Percentiles rank a stretch among this genome's conserved stretches.
Conservation (phyloP, 1,140 invertebrate genomes). For the Lucilia cuprina region DNA sequence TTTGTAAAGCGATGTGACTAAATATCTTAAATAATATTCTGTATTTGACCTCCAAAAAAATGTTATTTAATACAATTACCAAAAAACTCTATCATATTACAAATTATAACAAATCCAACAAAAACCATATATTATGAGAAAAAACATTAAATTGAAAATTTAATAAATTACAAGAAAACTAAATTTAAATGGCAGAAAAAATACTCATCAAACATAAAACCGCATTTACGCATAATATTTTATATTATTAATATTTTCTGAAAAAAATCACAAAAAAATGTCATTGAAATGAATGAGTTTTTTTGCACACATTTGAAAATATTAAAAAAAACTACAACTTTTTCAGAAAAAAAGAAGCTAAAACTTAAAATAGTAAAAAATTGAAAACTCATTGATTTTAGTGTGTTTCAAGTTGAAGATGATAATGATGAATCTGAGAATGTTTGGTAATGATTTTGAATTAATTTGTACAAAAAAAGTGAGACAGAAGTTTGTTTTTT, state of each 20-base stretch:
- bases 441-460: not conserved
- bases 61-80: too few species aligned
- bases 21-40: too few species aligned
- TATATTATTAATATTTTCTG: not conserved
- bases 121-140: not conserved
- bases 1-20: too few species aligned
- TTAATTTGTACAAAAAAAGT: not conserved
- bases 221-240: constrained; percentile 10
- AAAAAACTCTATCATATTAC: too few species aligned
- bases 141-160: not conserved
- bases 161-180: not conserved
- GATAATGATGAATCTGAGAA: not conserved
- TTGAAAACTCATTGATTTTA: not conserved
- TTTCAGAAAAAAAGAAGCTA: not conserved
- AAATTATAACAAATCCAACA: not conserved
- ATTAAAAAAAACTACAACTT: not conserved
- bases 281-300: constrained; percentile 18
- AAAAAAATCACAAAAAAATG: not conserved
- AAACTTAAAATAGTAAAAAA: not conserved
- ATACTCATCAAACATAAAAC: not conserved
- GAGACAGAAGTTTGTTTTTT: not conserved
- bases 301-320: not conserved
- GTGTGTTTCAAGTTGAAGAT: not conserved
- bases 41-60: too few species aligned
- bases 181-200: not conserved